Conservation (phyloP, 2,113 vertebrate genomes). For the Bungarus multicinctus region DNA sequence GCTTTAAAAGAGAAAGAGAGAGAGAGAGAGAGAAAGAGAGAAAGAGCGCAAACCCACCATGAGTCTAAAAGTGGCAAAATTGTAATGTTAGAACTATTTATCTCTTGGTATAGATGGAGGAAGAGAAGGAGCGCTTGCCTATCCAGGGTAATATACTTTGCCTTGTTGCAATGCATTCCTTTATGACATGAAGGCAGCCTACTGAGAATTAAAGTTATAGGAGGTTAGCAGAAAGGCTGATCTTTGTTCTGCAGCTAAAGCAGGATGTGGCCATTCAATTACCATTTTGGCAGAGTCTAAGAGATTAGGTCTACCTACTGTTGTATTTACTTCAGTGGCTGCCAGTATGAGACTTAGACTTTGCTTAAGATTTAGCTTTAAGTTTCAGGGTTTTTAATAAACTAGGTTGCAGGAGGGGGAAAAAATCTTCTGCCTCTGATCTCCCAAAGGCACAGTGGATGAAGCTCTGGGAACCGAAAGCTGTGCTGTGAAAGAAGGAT, state of each 20-base stretch:
- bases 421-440: neutral
- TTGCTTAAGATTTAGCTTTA: conserved; percentile 10
- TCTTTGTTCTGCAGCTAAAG: conserved; percentile 42
- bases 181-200: conserved; percentile 33
- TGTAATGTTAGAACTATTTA: neutral
- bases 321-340: conserved; percentile 35
- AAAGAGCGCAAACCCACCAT: neutral
- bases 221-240: conserved; percentile 28
- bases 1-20: neutral
- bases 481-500: neutral
- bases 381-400: conserved; percentile 14
- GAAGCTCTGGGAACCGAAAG: neutral
- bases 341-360: neutral
- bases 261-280: conserved; percentile 21
- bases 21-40: neutral
- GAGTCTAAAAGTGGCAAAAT: neutral
- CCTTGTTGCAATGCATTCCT: conserved; percentile 56
- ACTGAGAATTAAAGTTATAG: conserved; percentile 9
- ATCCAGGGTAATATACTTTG: conserved; percentile 51
- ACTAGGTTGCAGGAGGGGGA: neutral
- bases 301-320: conserved; percentile 25
- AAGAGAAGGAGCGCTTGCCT: conserved; percentile 51
- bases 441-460: neutral
- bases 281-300: conserved; percentile 18
- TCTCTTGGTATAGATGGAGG: conserved; percentile 39